Conservation (phyloP, 2,888 invertebrate genomes). For the Dione juno region DNA sequence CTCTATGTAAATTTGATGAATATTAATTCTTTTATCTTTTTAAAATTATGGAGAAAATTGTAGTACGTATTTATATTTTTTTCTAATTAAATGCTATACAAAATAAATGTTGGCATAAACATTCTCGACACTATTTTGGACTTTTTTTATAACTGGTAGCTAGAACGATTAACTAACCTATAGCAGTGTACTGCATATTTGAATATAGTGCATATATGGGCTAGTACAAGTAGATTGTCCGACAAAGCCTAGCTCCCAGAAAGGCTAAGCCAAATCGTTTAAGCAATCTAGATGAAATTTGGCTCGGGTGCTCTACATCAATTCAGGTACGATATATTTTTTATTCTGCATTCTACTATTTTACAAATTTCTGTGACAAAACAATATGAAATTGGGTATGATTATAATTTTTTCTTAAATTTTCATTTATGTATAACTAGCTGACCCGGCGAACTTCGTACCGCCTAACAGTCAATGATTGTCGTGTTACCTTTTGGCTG, state of each 20-base stretch:
- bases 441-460: too few relatives aligned
- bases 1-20: slow-evolving; percentile 32
- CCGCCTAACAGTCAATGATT: too few relatives aligned
- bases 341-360: background rate
- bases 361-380: background rate
- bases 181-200: background rate
- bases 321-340: background rate
- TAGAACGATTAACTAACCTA: background rate
- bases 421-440: too few relatives aligned
- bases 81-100: too few relatives aligned
- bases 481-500: too few relatives aligned
- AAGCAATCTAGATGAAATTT: background rate
- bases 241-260: background rate
- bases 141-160: too few relatives aligned
- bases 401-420: too few relatives aligned
- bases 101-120: too few relatives aligned
- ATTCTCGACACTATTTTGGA: too few relatives aligned
- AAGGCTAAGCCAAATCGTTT: background rate
- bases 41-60: background rate
- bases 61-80: background rate
- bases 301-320: background rate
- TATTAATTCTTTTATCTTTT: slow-evolving; percentile 13
- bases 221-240: background rate
- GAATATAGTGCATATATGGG: background rate
- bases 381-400: too few relatives aligned